Percentiles rank a stretch among this genome's conserved stretches.
phyloP scores from a whole-genome alignment of 2,797 vertebrate species.

The Cossypha polioptera region DNA sequence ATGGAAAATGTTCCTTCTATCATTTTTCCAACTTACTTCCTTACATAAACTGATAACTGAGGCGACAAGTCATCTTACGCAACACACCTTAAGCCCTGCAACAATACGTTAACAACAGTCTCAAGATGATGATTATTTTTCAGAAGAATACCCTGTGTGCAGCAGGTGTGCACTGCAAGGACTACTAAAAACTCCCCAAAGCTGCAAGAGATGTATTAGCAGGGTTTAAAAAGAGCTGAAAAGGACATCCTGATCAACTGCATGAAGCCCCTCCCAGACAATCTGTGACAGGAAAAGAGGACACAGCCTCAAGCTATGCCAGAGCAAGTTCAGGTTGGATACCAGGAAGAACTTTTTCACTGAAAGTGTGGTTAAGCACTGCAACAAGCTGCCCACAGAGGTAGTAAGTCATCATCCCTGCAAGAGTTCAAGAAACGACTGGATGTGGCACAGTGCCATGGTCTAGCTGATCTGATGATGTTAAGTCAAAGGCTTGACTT shows the following conservation, averaged over 20 bases:
- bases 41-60: not conserved
- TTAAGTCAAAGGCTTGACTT: not conserved
- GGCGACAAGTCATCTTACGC: rapidly evolving
- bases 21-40: not conserved
- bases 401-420: not conserved
- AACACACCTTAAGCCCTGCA: not conserved
- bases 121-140: not conserved
- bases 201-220: not conserved
- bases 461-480: not conserved
- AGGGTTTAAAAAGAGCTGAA: not conserved
- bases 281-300: not conserved
- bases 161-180: not conserved
- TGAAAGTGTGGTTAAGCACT: not conserved
- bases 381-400: not conserved
- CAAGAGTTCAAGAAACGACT: not conserved
- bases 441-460: not conserved
- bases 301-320: not conserved
- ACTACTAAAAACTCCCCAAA: not conserved
- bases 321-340: not conserved
- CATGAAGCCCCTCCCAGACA: not conserved
- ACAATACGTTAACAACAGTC: not conserved
- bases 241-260: not conserved
- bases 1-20: not conserved
- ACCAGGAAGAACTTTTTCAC: not conserved
- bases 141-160: not conserved